Evolutionary conservation across 2,888 invertebrate genomes (phyloP).

Genomic region (Alcis repandata): DNA sequence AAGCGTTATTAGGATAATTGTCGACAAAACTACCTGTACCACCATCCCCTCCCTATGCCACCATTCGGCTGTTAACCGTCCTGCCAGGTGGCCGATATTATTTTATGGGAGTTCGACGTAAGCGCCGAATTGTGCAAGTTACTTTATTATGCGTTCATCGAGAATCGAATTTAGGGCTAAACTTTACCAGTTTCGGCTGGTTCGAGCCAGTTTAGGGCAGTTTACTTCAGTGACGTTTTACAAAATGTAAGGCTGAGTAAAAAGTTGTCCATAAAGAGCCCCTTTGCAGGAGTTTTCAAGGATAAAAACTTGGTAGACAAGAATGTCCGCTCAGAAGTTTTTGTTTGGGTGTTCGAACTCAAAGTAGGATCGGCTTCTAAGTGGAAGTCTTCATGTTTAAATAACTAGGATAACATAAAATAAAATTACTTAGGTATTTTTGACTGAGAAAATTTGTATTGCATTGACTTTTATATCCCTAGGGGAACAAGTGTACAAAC

Average conservation of each 20-base stretch:
- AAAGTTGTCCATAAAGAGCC: constrained; percentile 11
- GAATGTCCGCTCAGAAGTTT: constrained; percentile 23
- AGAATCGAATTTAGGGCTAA: constrained; percentile 37
- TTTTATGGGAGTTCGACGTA: constrained; percentile 57
- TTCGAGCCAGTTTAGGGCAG: neutral
- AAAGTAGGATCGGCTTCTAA: neutral
- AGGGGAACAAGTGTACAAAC: too few relatives aligned
- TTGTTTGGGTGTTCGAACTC: constrained; percentile 30
- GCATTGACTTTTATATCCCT: too few relatives aligned
- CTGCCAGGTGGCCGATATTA: constrained; percentile 58
- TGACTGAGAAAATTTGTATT: too few relatives aligned
- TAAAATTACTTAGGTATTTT: neutral
- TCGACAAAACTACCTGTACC: neutral
- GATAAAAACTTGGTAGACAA: constrained; percentile 30
- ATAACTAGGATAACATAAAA: neutral
- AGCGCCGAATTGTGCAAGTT: constrained; percentile 51
- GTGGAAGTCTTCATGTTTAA: neutral
- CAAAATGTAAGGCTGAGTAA: constrained; percentile 19
- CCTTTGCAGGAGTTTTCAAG: constrained; percentile 29
- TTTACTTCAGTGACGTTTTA: constrained; percentile 24
- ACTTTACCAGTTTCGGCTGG: constrained; percentile 28
- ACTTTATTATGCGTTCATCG: constrained; percentile 47
- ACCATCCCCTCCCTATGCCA: constrained; percentile 12
- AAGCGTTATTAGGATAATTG: too few relatives aligned
- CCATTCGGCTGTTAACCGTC: constrained; percentile 19